Percentiles rank a stretch among this genome's conserved stretches.
phyloP scores from a whole-genome alignment of 37 sponge, comb jelly and placozoan species.

The Agelas oroides region DNA sequence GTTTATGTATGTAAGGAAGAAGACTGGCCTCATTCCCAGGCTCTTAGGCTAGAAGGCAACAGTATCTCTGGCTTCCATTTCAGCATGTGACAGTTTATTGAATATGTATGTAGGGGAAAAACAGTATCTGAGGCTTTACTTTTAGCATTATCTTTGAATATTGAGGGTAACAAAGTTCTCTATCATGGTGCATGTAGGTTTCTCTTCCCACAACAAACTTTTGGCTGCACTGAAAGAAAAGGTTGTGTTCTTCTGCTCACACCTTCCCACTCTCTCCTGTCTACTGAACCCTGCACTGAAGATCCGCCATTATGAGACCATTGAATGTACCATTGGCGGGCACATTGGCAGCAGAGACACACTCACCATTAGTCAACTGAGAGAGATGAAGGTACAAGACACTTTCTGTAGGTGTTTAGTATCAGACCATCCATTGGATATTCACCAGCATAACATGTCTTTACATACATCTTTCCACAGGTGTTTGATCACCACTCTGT shows the following conservation, averaged over 20 bases:
- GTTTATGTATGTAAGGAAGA: neutral
- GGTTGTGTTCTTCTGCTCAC: slow-evolving; percentile 38
- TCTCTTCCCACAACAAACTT: slow-evolving; percentile 49
- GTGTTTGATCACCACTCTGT: slow-evolving; percentile 53
- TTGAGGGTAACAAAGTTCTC: too few relatives aligned
- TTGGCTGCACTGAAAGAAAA: slow-evolving; percentile 24
- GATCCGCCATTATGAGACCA: slow-evolving; percentile 56
- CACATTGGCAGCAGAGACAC: neutral
- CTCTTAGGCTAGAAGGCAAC: too few relatives aligned
- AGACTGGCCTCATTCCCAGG: too few relatives aligned
- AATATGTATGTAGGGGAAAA: too few relatives aligned
- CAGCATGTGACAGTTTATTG: too few relatives aligned
- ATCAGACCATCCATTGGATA: too few relatives aligned
- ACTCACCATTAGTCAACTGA: slow-evolving; percentile 15
- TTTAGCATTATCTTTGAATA: too few relatives aligned
- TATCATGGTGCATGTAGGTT: neutral
- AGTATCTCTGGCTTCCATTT: too few relatives aligned
- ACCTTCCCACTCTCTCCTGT: slow-evolving; percentile 53
- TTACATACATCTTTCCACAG: neutral
- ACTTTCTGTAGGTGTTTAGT: neutral
- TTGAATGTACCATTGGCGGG: slow-evolving; percentile 17
- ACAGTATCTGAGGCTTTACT: too few relatives aligned
- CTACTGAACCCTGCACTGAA: slow-evolving; percentile 61
- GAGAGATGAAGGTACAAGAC: neutral
- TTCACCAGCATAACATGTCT: too few relatives aligned